Conservation (phyloP, 2,888 invertebrate genomes). For the Lasioglossum zephyrum region DNA sequence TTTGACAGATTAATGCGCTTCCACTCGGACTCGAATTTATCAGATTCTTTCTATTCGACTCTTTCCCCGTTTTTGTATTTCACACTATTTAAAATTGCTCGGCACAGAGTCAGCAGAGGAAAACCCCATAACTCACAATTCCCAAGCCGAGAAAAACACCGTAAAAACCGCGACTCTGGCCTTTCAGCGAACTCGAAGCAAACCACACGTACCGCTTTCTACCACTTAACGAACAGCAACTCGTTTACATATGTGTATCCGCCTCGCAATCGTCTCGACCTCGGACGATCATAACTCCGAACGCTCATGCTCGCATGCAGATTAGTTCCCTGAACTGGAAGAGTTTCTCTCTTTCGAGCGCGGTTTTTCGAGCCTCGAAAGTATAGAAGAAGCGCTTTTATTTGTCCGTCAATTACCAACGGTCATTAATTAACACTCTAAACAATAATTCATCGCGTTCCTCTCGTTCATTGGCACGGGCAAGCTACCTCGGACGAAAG, state of each 20-base stretch:
- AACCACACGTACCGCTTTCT: conserved; percentile 32
- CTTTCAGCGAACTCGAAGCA: neutral
- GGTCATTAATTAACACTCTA: neutral
- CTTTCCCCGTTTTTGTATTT: too few species aligned
- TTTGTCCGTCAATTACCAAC: neutral
- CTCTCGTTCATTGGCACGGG: neutral
- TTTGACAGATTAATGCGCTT: neutral
- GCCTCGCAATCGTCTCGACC: neutral
- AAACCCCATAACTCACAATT: neutral
- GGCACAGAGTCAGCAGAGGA: neutral
- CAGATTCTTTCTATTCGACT: too few species aligned
- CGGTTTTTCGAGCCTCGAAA: neutral
- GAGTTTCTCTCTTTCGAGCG: neutral
- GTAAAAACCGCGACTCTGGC: neutral
- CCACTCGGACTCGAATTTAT: neutral
- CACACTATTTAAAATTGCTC: neutral
- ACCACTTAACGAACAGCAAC: conserved; percentile 21
- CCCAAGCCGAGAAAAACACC: conserved; percentile 12
- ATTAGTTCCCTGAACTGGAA: conserved; percentile 9
- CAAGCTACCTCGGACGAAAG: neutral
- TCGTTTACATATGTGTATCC: conserved; percentile 20
- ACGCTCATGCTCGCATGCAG: neutral
- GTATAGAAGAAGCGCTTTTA: conserved; percentile 1
- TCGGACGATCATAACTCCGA: conserved; percentile 8
- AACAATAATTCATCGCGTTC: neutral